These are phyloP conservation scores for Tylochromis polylepis DNA, from an alignment of 2,113 vertebrate species.

Conservation along the genomic window DNA sequence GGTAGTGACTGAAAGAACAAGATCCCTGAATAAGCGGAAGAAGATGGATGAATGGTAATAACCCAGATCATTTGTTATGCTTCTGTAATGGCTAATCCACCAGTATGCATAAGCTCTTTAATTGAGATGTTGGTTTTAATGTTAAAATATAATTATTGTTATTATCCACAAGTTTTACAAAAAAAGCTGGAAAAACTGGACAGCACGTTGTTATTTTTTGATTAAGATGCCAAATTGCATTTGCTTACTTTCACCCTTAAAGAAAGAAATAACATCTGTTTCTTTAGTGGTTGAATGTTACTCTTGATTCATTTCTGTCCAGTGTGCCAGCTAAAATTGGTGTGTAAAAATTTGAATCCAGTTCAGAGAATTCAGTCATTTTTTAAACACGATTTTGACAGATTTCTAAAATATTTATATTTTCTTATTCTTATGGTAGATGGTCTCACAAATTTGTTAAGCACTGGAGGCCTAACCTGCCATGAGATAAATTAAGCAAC, in stretches of 20 bases:
- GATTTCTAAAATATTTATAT: neutral
- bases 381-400: neutral
- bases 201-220: neutral
- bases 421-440: neutral
- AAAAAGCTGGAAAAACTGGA: rapidly evolving
- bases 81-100: neutral
- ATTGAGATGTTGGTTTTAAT: neutral
- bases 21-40: rapidly evolving
- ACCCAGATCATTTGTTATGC: neutral
- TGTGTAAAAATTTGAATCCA: neutral
- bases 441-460: neutral
- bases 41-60: neutral
- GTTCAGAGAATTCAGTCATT: rapidly evolving
- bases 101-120: neutral
- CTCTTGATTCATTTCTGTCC: neutral
- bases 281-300: neutral
- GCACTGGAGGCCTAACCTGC: neutral
- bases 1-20: neutral
- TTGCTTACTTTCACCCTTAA: neutral
- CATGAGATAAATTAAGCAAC: rapidly evolving
- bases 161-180: neutral
- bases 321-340: neutral
- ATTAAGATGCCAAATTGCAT: neutral
- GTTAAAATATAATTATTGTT: neutral
- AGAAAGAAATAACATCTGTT: neutral